Conservation (phyloP, 2,888 invertebrate genomes). For the Caenorhabditis drosophilae region DNA sequence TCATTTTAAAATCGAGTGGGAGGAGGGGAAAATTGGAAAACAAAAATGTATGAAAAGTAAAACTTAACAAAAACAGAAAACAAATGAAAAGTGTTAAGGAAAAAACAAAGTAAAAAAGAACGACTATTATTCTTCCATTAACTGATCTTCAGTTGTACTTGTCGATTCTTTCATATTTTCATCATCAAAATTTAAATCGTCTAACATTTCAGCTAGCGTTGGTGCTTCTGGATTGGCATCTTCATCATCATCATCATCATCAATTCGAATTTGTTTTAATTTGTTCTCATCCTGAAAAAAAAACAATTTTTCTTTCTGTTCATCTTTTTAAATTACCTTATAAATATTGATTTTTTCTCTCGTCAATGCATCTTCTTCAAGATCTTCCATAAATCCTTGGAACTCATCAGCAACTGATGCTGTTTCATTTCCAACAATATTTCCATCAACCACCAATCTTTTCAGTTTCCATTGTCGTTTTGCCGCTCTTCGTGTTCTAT, state of each 20-base stretch:
- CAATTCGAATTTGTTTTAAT: slow-evolving; percentile 7
- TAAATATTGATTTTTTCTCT: slow-evolving; percentile 93
- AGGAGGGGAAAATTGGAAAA: no score
- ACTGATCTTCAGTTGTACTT: slow-evolving; percentile 11
- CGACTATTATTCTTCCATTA: slow-evolving; percentile 31
- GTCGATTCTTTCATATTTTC: slow-evolving; percentile 30
- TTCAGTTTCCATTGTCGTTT: slow-evolving; percentile 87
- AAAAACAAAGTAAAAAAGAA: slow-evolving; percentile 1
- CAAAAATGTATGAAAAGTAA: no score
- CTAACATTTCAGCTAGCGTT: slow-evolving; percentile 89
- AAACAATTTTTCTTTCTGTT: no score
- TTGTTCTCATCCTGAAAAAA: slow-evolving; percentile 44
- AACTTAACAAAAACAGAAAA: no score
- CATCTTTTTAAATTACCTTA: no score
- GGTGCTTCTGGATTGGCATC: slow-evolving; percentile 77
- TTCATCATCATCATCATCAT: slow-evolving; percentile 72
- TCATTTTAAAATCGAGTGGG: no score
- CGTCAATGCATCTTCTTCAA: slow-evolving; percentile 90
- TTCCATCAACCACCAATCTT: slow-evolving; percentile 76
- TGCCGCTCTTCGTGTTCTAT: slow-evolving; percentile 77
- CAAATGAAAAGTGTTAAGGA: slow-evolving; percentile 1
- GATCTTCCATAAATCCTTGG: slow-evolving; percentile 83
- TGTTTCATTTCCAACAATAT: slow-evolving; percentile 68
- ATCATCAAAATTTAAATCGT: slow-evolving; percentile 80
- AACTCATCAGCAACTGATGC: slow-evolving; percentile 69